Base-by-base conservation (phyloP, 2,113 vertebrate species). In the Oncorhynchus gorbuscha region DNA sequence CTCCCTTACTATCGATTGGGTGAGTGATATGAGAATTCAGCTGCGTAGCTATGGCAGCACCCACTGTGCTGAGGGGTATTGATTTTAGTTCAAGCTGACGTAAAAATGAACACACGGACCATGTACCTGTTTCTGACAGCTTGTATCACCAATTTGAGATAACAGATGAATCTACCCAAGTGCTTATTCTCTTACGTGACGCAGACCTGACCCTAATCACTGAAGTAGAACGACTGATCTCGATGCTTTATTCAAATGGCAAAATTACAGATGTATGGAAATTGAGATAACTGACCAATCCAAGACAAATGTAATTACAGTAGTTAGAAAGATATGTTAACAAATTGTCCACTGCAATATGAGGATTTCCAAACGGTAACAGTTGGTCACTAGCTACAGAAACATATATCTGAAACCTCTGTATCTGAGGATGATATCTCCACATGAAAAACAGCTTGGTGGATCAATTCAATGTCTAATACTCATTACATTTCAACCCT, bases 21-120 rank as follows among this genome's bases (percentile, higher is more conserved):
- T 55, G 71, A 72, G 66, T 64, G 79, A 79, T 71, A 79, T 28
- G 35, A 49, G 49, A 51, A 51, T 51, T 51, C 49, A 16, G 75
- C 75, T 62, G 32, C 58, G 58, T 62, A 61, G 72, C 68, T 70
- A 64, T 59, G 45, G 76, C 39, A 39, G 39, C 62, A 64, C 69
- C 64, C 81, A 51, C 49, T 51, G 49, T 14, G 49, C 49, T 14
- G 49, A 75, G 39, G 62, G n/a, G 9, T 84, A 86, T 84, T 78
- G 85, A 86, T 82, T 86, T 78, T 75, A 84, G 77, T 80, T 82
- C 79, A 84, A 79, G 70, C 75, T 79, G 82, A 78, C 79, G 77
- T 67, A 69, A 82, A 80, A 77, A 78, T 76, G 73, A 80, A 77
- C 76, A 76, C 74, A 62, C 55, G 72, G 39, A 55, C 75, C 65